A percentile compares a stretch with the other conserved stretches of the same genome.
phyloP scores from a whole-genome alignment of 2,888 invertebrate species.

The Leptarthrus brevirostris region DNA sequence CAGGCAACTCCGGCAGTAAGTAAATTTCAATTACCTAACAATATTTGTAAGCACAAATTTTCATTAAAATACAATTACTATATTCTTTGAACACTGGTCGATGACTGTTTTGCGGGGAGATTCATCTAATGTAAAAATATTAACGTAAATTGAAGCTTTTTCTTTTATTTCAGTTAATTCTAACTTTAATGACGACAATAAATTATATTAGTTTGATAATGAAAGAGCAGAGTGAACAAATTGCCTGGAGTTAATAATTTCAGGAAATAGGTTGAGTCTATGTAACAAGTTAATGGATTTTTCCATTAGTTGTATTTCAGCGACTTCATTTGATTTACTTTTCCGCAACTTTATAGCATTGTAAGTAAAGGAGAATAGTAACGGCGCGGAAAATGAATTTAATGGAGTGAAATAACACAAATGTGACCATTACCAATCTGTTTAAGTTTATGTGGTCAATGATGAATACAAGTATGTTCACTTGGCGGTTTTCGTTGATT shows the following conservation, averaged over 20 bases:
- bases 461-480: no score
- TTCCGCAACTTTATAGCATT: background rate
- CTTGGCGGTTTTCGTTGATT: no score
- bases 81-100: no score
- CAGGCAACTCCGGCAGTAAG: no score
- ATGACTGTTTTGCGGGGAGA: background rate
- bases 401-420: slow-evolving; percentile 31
- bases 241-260: slow-evolving; percentile 18
- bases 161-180: slow-evolving; percentile 7
- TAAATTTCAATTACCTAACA: no score
- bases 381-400: slow-evolving; percentile 15
- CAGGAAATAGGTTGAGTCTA: slow-evolving; percentile 17
- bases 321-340: background rate
- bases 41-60: no score
- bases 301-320: slow-evolving; percentile 18
- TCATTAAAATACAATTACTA: no score
- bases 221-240: slow-evolving; percentile 17
- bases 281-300: slow-evolving; percentile 36
- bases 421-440: slow-evolving; percentile 19
- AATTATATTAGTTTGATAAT: slow-evolving; percentile 37
- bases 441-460: slow-evolving; percentile 11
- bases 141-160: background rate
- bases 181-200: slow-evolving; percentile 20
- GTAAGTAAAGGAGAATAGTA: background rate
- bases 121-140: background rate